phyloP scores from a whole-genome alignment of 37 sponge, comb jelly and placozoan genomes.

The Oscarella lobularis region DNA sequence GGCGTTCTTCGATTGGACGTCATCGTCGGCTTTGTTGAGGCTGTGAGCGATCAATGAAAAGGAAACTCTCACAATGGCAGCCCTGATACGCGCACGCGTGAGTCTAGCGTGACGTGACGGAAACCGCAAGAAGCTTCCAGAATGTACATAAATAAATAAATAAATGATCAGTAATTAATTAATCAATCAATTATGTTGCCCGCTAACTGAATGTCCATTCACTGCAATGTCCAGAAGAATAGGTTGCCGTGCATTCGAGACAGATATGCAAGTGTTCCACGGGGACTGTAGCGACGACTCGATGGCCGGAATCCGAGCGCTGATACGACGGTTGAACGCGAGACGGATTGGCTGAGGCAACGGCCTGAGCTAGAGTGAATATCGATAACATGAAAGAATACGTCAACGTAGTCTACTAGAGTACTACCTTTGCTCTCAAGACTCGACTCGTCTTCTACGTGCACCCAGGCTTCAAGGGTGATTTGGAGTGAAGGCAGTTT shows the following conservation, averaged over 20 bases:
- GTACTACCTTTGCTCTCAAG: neutral
- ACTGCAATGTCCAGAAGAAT: no score
- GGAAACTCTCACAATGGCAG: no score
- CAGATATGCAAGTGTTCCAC: neutral
- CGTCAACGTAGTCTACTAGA: neutral
- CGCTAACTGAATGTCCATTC: no score
- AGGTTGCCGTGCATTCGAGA: neutral
- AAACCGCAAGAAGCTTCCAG: no score
- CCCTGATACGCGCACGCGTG: no score
- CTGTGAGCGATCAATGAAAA: no score
- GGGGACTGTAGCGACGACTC: neutral
- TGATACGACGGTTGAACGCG: neutral
- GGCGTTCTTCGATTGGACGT: no score
- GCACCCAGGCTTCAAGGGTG: neutral
- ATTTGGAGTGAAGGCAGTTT: neutral
- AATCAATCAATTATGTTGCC: no score
- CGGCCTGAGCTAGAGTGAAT: neutral
- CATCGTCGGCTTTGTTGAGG: no score
- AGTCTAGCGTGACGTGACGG: no score
- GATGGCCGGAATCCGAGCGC: constrained; percentile 6
- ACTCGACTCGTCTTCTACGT: neutral
- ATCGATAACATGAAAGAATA: neutral
- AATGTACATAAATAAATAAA: no score
- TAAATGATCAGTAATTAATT: no score
- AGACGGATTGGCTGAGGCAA: neutral